These are phyloP conservation scores for Brachyhypopomus occidentalis DNA, from an alignment of 2,113 vertebrate species.

Conservation along the genomic window DNA sequence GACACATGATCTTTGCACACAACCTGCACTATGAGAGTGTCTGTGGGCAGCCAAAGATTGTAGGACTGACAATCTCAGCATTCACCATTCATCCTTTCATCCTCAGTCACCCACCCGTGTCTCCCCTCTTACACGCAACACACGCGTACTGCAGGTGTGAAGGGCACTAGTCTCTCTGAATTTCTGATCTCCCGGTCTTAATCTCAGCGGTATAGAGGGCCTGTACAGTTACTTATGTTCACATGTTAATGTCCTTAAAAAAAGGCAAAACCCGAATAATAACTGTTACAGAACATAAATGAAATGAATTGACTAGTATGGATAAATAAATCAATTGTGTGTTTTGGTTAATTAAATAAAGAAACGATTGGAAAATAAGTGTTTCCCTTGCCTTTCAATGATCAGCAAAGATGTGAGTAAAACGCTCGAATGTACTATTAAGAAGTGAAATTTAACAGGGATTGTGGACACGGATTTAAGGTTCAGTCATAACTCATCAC, in stretches of 20 bases:
- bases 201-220: constrained; percentile 48
- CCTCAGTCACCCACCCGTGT: not conserved
- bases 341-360: constrained; percentile 77
- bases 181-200: constrained; percentile 56
- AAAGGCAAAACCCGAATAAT: constrained; percentile 61
- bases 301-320: constrained; percentile 66
- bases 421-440: not conserved
- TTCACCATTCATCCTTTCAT: not conserved
- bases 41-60: constrained; percentile 50
- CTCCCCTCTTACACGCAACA: not conserved
- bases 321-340: constrained; percentile 69
- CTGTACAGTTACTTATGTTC: constrained; percentile 60
- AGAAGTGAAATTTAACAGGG: not conserved
- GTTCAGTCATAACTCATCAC: not conserved
- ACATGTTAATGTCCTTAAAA: constrained; percentile 61
- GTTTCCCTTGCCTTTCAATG: constrained; percentile 34
- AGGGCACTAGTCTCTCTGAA: constrained; percentile 34
- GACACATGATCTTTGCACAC: constrained; percentile 46
- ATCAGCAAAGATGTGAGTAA: not conserved
- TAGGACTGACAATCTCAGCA: constrained; percentile 42
- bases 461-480: not conserved
- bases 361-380: constrained; percentile 63
- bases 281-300: constrained; percentile 67
- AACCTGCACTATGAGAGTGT: constrained; percentile 43
- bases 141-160: constrained; percentile 23